phyloP scores from a whole-genome alignment of 1,140 invertebrate species.

The Cherax quadricarinatus region DNA sequence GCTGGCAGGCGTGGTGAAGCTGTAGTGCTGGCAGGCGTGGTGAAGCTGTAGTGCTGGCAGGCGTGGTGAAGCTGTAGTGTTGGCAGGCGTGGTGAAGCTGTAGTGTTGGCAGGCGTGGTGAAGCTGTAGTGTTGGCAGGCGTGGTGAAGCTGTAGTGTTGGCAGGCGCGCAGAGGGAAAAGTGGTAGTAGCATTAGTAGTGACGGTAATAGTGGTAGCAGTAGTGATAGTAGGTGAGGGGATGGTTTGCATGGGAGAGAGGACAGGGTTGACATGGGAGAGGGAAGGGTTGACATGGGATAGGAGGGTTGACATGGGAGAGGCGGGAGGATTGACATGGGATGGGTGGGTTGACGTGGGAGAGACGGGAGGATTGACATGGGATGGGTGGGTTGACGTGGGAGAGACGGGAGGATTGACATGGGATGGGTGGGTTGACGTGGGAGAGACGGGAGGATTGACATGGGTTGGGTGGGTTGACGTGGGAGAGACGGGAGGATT shows the following conservation, averaged over 20 bases:
- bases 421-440: background rate
- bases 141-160: background rate
- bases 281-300: background rate
- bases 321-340: background rate
- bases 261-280: no score
- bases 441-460: background rate
- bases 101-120: background rate
- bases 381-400: no score
- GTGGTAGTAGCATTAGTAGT: no score
- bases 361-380: no score
- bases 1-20: no score
- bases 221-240: no score
- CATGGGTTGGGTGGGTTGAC: background rate
- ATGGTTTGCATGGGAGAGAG: no score
- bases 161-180: no score
- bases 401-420: background rate
- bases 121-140: background rate
- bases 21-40: no score
- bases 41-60: background rate
- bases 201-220: no score
- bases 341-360: background rate
- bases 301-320: background rate
- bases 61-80: background rate
- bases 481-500: background rate
- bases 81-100: background rate